A percentile compares a stretch with the other conserved stretches of the same genome.
Evolutionary conservation across 2,888 invertebrate species (phyloP).

Genomic region (Plagodis dolabraria): DNA sequence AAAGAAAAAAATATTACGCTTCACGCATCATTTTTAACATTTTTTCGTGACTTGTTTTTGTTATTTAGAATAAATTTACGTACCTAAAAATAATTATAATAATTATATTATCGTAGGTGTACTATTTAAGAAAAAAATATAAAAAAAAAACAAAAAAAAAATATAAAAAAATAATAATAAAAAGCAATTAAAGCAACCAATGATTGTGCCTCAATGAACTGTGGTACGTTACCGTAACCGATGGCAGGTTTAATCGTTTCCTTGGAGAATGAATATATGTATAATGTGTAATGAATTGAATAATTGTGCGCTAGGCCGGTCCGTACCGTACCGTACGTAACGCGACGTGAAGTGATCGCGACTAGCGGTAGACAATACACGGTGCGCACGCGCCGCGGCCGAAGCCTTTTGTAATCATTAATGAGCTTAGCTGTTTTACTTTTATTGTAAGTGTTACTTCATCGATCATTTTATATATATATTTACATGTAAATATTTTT

Average conservation of each 20-base stretch:
- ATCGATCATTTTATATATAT: conserved; percentile 83
- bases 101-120: conserved; percentile 79
- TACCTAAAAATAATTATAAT: conserved; percentile 84
- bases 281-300: conserved; percentile 62
- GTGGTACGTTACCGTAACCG: conserved; percentile 84
- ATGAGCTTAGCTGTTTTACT: conserved; percentile 84
- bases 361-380: conserved; percentile 68
- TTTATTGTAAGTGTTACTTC: conserved; percentile 84
- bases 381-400: conserved; percentile 70
- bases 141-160: conserved; percentile 57
- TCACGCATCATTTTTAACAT: conserved; percentile 82
- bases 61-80: conserved; percentile 85
- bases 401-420: conserved; percentile 81
- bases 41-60: conserved; percentile 82
- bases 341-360: conserved; percentile 47
- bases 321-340: conserved; percentile 36
- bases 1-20: conserved; percentile 79
- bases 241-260: conserved; percentile 80
- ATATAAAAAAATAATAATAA: conserved; percentile 60
- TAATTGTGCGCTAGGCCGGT: conserved; percentile 54
- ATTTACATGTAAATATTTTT: conserved; percentile 80
- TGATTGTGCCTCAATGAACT: conserved; percentile 85
- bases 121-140: conserved; percentile 51
- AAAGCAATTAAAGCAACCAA: conserved; percentile 84
- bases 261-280: conserved; percentile 62